Evolutionary conservation across 2,113 vertebrate genomes (phyloP).

Genomic region (Pseudorectes ferrugineus): DNA sequence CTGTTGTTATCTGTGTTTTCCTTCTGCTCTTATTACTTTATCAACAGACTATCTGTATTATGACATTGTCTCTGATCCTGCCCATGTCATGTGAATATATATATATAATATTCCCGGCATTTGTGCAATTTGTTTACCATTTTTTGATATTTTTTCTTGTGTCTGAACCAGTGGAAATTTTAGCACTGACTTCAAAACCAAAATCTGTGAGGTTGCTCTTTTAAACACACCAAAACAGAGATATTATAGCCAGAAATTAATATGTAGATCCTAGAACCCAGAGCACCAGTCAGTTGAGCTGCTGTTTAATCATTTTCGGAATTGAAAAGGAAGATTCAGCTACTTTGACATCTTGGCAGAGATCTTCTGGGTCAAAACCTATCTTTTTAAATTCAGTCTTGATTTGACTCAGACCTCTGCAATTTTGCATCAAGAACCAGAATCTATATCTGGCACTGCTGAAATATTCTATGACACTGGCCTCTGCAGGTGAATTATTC

Average conservation of each 20-base stretch:
- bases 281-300: neutral
- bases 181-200: neutral
- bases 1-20: neutral
- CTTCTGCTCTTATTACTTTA: neutral
- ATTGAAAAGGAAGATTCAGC: neutral
- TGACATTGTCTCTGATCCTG: neutral
- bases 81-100: neutral
- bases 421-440: neutral
- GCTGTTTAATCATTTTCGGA: neutral
- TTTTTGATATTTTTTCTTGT: neutral
- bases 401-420: neutral
- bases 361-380: neutral
- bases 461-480: neutral
- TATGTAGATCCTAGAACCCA: neutral
- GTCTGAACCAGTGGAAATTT: neutral
- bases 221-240: neutral
- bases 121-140: neutral
- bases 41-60: neutral
- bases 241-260: neutral
- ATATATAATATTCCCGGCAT: neutral
- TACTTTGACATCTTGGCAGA: neutral
- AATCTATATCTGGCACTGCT: neutral
- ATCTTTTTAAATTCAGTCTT: neutral
- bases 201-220: neutral
- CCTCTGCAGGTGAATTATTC: neutral